A percentile compares a stretch with the other conserved stretches of the same genome.
Conservation (phyloP, 2,888 invertebrate species). For the Drosophila paranaensis region DNA sequence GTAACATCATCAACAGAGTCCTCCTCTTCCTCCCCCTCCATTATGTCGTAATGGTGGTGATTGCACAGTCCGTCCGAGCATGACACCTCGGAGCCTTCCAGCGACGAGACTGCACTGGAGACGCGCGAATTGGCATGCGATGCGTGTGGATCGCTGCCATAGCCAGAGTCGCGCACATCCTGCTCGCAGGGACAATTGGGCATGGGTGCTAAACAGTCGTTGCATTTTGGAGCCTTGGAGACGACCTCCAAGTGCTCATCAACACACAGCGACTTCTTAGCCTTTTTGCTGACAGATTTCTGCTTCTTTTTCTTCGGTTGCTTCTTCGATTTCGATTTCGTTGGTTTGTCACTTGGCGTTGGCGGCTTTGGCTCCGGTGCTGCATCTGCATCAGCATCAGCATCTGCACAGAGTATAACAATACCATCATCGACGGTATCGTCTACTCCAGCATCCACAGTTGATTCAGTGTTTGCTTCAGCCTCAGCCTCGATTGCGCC, state of each 20-base stretch:
- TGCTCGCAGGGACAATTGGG: slow-evolving; percentile 86
- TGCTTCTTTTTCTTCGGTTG: slow-evolving; percentile 78
- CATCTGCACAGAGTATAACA: slow-evolving; percentile 48
- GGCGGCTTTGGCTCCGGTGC: slow-evolving; percentile 37
- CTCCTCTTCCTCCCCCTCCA: slow-evolving; percentile 57
- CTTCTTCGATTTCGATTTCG: slow-evolving; percentile 76
- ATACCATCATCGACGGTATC: slow-evolving; percentile 71
- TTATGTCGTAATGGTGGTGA: slow-evolving; percentile 85
- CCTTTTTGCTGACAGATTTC: slow-evolving; percentile 59
- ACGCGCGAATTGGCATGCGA: slow-evolving; percentile 88
- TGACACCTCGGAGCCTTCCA: slow-evolving; percentile 95
- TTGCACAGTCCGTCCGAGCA: slow-evolving; percentile 96
- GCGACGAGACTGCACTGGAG: slow-evolving; percentile 92
- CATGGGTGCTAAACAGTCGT: slow-evolving; percentile 76
- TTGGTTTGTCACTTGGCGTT: slow-evolving; percentile 49
- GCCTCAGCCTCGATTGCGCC: slow-evolving; percentile 38
- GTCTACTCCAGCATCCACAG: slow-evolving; percentile 16
- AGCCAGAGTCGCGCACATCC: slow-evolving; percentile 90
- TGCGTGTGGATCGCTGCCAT: slow-evolving; percentile 89
- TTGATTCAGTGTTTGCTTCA: slow-evolving; percentile 11
- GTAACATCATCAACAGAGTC: slow-evolving; percentile 66
- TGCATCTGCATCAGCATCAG: slow-evolving; percentile 27
- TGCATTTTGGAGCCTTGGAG: slow-evolving; percentile 71
- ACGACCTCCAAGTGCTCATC: slow-evolving; percentile 44
- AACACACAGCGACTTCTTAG: slow-evolving; percentile 39